Conservation (phyloP, 2,888 invertebrate genomes). For the Temnothorax rugatulus region DNA sequence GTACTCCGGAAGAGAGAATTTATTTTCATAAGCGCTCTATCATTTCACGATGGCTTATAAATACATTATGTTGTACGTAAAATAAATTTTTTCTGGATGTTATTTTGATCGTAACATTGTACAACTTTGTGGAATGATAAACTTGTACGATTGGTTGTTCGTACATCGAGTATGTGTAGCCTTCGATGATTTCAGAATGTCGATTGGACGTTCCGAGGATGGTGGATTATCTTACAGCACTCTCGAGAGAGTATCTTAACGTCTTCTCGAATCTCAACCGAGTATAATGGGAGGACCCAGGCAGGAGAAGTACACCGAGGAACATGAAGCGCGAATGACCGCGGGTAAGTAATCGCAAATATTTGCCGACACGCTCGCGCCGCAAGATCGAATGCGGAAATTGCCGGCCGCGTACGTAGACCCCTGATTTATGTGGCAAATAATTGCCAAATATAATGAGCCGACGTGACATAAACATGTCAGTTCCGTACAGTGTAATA, state of each 20-base stretch:
- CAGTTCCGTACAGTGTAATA: conserved; percentile 22
- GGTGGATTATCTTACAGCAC: conserved; percentile 63
- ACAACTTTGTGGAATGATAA: conserved; percentile 54
- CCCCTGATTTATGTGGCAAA: conserved; percentile 44
- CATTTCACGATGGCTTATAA: not conserved
- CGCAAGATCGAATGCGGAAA: conserved; percentile 59
- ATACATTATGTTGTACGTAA: not conserved
- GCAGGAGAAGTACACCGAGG: conserved; percentile 9
- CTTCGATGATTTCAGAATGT: conserved; percentile 71
- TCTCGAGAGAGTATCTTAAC: conserved; percentile 66
- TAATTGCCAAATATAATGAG: conserved; percentile 54
- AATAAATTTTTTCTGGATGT: conserved; percentile 7
- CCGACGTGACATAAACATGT: conserved; percentile 39
- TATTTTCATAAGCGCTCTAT: not conserved
- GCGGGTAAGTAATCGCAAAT: conserved; percentile 64
- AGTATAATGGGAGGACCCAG: conserved; percentile 39
- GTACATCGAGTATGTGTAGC: conserved; percentile 50
- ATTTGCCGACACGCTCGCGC: conserved; percentile 50
- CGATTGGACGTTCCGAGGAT: conserved; percentile 71
- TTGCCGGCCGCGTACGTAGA: conserved; percentile 25
- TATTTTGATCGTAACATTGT: conserved; percentile 15
- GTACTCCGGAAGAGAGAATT: conserved; percentile 9
- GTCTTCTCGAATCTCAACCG: conserved; percentile 52
- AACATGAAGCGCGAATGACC: conserved; percentile 39
- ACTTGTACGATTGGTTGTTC: conserved; percentile 41